Evolutionary conservation across 2,113 vertebrate species (phyloP), one percentile per base, ranked within the genome.

Genomic region (Athene cunicularia): DNA sequence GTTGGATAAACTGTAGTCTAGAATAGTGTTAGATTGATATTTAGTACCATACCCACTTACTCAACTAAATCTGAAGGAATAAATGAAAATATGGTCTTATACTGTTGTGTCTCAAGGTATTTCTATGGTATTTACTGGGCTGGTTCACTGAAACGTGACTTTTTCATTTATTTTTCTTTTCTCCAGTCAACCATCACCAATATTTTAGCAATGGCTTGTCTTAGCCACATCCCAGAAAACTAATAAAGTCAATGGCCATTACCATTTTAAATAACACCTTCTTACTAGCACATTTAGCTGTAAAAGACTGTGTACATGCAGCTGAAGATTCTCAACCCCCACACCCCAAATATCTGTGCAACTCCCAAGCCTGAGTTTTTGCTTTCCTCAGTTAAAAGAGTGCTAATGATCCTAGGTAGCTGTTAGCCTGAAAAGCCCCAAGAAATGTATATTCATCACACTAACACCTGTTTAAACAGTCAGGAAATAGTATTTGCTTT

Each of bases 221-320:
- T 92, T 94, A 90, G 80, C 47, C 41, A 80, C 86, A 67, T 86
- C 94, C 39, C 80, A 93, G 68, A 82, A 92, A 90, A 86, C n/a
- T 60, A 21, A 68, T 64, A 39, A 87, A 93, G 87, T 96, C 95
- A 93, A 2, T 81, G 60, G 43, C 73, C 83, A 79, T 95, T 93
- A 53, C 32, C 14, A 4, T 79, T 68, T 86, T 45, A 17, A 1
- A 45, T 64, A 88, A n/a, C 74, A 60, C 37, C 60, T 72, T 67
- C 80, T 72, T 50, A 43, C 53, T 55, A 52, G 52, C n/a, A 60
- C 73, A 39, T 96, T 81, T 80, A 80, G 21, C 60, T 88, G 5
- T 67, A 47, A 47, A 92, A 58, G 37, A 22, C 30, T 58, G 16
- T 74, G 45, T n/a, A 27, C 2, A 3, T 45, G 52, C 62, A 88